Evolutionary conservation across 1,140 invertebrate species (phyloP), one percentile per base, ranked within the genome.

Genomic region (Papilio aristodemus): DNA sequence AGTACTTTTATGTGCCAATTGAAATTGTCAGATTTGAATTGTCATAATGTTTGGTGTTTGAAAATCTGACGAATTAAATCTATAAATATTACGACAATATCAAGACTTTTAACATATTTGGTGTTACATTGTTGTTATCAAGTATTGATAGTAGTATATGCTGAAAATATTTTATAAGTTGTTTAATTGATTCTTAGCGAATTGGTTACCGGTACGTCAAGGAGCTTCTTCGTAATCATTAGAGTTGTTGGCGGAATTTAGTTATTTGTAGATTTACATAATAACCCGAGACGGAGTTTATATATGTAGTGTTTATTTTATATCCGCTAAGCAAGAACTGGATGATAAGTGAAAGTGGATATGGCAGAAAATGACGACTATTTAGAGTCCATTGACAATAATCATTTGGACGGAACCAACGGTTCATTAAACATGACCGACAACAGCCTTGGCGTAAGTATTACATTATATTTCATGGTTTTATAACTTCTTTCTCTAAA

Each of bases 311-410:
- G 69, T 77, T 77, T 69, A 60, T 70, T 74, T 76, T 62, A 70
- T 59, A 70, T 57, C 67, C 32, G 75, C 43, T 71, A 22, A 57
- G 27, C 64, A 69, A 72, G 71, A 75, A 73, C 87, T 83, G 69
- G 79, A 72, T 76, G 73, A 69, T 71, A 62, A 66, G 63, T 78
- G 63, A 70, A 71, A 76, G 82, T 82, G 80, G 83, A 86, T 79
- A 94, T 94, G 93, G 92, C 93, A 73, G 93, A 94, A 85, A 93
- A 92, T 86, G 93, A 93, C 86, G 93, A 94, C 83, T 93, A 86
- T 91, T 93, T 90, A 91, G 92, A 87, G 75, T 89, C 80, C 82
- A 93, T 87, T 90, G 93, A 82, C 79, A 93, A 85, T 91, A 93
- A 88, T 90, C 92, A 81, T 71, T 88, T 93, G 75, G 93, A 93